Conservation (phyloP, 30 jellyfish, hydroid and myxozoan genomes). For the Mastigias papua region DNA sequence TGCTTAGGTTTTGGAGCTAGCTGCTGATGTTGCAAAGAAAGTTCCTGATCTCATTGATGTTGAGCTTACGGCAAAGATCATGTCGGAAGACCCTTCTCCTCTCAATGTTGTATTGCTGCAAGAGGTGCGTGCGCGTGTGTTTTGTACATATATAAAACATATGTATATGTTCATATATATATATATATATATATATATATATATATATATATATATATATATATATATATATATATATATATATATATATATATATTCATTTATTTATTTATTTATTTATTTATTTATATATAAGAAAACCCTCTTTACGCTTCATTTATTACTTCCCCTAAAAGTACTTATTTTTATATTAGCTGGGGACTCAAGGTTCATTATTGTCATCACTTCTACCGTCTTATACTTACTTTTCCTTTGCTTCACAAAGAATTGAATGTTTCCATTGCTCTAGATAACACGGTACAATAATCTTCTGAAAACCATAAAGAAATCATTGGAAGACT, state of each 20-base stretch:
- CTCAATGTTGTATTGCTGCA: constrained; percentile 95
- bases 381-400: neutral
- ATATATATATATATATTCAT: no score
- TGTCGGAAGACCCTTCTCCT: constrained; percentile 96
- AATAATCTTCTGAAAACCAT: constrained; percentile 80
- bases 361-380: no score
- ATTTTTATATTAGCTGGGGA: no score
- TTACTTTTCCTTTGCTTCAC: neutral
- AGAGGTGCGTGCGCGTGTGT: constrained; percentile 71
- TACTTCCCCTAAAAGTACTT: no score
- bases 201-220: no score
- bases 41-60: constrained; percentile 94
- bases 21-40: constrained; percentile 90
- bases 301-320: no score
- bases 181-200: no score
- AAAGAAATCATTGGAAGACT: constrained; percentile 81
- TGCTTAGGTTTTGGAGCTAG: constrained; percentile 82
- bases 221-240: no score
- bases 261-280: no score
- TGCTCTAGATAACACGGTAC: constrained; percentile 85
- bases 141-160: no score
- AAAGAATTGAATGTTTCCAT: neutral
- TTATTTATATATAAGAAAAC: no score
- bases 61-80: constrained; percentile 90
- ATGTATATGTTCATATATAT: no score